phyloP scores from a whole-genome alignment of 2,113 vertebrate species.

The Festucalex cinctus region DNA sequence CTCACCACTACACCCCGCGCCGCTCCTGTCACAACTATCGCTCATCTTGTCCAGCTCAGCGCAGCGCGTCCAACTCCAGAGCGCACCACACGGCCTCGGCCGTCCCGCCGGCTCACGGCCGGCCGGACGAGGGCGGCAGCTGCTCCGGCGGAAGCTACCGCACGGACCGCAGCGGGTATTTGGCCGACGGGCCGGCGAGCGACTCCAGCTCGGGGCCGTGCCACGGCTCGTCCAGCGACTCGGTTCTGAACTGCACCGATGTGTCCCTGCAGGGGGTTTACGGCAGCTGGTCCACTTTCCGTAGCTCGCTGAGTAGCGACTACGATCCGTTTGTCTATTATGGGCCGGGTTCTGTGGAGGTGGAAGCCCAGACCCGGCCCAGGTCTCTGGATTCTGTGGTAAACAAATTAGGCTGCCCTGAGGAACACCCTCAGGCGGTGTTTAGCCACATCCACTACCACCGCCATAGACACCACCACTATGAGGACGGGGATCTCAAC shows the following conservation, averaged over 20 bases:
- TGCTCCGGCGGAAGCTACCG: slow-evolving; percentile 88
- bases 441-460: slow-evolving; percentile 92
- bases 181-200: slow-evolving; percentile 89
- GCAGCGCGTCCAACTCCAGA: slow-evolving; percentile 59
- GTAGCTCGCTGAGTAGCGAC: slow-evolving; percentile 95
- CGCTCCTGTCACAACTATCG: slow-evolving; percentile 72
- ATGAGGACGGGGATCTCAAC: slow-evolving; percentile 74
- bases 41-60: slow-evolving; percentile 62
- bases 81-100: slow-evolving; percentile 63
- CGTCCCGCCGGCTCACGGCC: slow-evolving; percentile 48
- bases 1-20: slow-evolving; percentile 63
- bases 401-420: slow-evolving; percentile 60
- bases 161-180: slow-evolving; percentile 90
- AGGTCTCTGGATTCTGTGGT: slow-evolving; percentile 82
- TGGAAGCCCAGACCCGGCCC: slow-evolving; percentile 69
- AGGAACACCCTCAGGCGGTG: slow-evolving; percentile 75
- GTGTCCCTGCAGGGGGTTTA: slow-evolving; percentile 91
- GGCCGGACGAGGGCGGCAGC: slow-evolving; percentile 83
- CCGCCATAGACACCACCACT: slow-evolving; percentile 93
- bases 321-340: slow-evolving; percentile 90
- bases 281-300: slow-evolving; percentile 94
- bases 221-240: slow-evolving; percentile 95
- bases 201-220: slow-evolving; percentile 97
- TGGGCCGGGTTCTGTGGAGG: slow-evolving; percentile 58
- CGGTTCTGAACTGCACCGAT: slow-evolving; percentile 91